Evolutionary conservation across 92 coral and sea anemone genomes (phyloP), one percentile per base, ranked within the genome.

Genomic region (Zoanthus solanderi): DNA sequence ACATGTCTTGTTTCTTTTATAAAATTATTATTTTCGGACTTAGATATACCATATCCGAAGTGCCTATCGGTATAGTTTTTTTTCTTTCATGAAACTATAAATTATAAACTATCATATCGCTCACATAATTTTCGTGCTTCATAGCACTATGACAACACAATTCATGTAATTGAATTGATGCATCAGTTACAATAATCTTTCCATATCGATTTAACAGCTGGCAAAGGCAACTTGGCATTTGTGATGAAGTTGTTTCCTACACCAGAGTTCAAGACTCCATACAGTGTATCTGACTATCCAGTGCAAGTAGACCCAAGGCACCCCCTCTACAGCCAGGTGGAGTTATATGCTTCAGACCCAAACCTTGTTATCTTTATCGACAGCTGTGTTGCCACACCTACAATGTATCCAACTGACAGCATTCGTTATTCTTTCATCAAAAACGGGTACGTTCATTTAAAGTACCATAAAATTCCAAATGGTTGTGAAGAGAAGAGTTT

Each of bases 331-430:
- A 89, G 94, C 45, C 92, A 95, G 76, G 93, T 95, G 48, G 92
- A 91, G 90, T 75, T 95, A 56, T 88, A 73, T 11, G 80, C 96
- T 10, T 77, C 91, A 3, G 98, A 95, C 90, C 72, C 92, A 46
- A 88, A 86, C 17, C 96, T 95, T 54, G 93, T 93, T 52, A 93
- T 92, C 32, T 76, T 93, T 32, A 85, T 92, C 30, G 93, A 93
- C 90, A 78, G 77, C 89, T 95, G 98, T 69, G 66, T 88, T 54
- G 98, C 98, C 78, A 95, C 98, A 79, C 98, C 98, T 76, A 75
- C 96, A 18, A 83, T 92, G 72, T 72, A 95, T 67, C 92, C 93
- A 2, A n/a, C 12, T 9, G 94, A 95, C 75, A 57, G 76, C 0
- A 47, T 85, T 29, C 93, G 81, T 68, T 95, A 95, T 69, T 79